phyloP scores from a whole-genome alignment of 2,888 invertebrate species.

The Octodonta nipae region DNA sequence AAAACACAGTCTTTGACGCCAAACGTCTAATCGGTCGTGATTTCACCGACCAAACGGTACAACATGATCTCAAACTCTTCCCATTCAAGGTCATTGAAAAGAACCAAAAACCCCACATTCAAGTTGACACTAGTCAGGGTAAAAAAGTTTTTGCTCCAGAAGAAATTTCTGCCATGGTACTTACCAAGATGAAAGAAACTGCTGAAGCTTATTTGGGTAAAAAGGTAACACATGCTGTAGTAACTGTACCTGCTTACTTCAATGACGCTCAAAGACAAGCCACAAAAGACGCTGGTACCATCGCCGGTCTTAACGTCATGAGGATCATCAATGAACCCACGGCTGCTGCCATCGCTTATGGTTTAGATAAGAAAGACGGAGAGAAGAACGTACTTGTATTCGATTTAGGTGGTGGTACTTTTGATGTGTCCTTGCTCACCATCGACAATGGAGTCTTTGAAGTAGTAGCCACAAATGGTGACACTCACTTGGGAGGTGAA shows the following conservation, averaged over 20 bases:
- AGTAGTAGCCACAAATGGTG: constrained; percentile 77
- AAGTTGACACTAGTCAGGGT: constrained; percentile 69
- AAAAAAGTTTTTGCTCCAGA: constrained; percentile 91
- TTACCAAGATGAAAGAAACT: constrained; percentile 86
- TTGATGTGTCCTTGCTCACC: constrained; percentile 93
- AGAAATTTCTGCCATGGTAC: constrained; percentile 98
- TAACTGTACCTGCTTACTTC: constrained; percentile 96
- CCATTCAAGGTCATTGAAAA: constrained; percentile 91
- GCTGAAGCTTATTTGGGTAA: constrained; percentile 85
- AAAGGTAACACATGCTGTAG: constrained; percentile 71
- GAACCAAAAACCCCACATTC: constrained; percentile 87
- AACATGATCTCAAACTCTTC: constrained; percentile 92
- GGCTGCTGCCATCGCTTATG: constrained; percentile 89
- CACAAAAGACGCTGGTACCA: constrained; percentile 80
- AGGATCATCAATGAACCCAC: constrained; percentile 97
- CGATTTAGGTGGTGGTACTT: constrained; percentile 98
- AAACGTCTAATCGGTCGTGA: constrained; percentile 95
- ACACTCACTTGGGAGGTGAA: constrained; percentile 96
- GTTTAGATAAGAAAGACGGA: constrained; percentile 90
- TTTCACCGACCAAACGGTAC: constrained; percentile 82
- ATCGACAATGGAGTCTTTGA: constrained; percentile 99
- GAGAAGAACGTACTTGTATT: constrained; percentile 98
- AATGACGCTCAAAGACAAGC: constrained; percentile 99
- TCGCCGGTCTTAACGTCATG: constrained; percentile 79
- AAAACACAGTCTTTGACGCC: constrained; percentile 97